Conservation (phyloP, 1,140 invertebrate genomes). For the Drosophila trapezifrons region DNA sequence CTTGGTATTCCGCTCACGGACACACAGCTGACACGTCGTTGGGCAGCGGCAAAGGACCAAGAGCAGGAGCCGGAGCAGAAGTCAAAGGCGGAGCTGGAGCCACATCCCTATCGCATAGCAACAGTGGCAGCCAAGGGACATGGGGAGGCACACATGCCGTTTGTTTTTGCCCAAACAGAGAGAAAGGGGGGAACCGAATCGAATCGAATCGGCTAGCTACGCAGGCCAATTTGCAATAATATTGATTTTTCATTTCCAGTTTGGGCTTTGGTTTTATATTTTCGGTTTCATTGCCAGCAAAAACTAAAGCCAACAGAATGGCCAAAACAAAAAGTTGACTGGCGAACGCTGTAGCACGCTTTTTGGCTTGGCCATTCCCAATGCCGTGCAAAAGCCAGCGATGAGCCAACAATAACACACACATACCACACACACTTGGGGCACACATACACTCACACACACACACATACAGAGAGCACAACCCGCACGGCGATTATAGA, state of each 20-base stretch:
- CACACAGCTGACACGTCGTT: constrained; percentile 56
- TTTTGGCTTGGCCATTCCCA: constrained; percentile 43
- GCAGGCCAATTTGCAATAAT: constrained; percentile 76
- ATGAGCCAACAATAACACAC: constrained; percentile 59
- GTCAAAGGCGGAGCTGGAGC: constrained; percentile 11
- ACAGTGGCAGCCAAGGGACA: constrained; percentile 20
- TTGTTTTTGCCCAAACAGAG: constrained; percentile 17
- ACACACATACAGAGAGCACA: constrained; percentile 11
- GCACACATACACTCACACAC: constrained; percentile 19
- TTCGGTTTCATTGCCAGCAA: constrained; percentile 71
- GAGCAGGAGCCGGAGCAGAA: neutral
- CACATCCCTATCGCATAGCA: constrained; percentile 40
- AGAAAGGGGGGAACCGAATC: neutral
- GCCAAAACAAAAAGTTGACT: constrained; percentile 72
- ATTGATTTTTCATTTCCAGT: constrained; percentile 75
- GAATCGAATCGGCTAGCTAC: constrained; percentile 24
- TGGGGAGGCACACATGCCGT: constrained; percentile 31
- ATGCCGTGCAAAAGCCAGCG: constrained; percentile 67
- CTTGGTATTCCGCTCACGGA: constrained; percentile 68
- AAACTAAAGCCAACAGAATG: constrained; percentile 50
- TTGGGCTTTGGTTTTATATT: constrained; percentile 52
- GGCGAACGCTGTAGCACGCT: constrained; percentile 69
- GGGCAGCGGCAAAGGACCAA: constrained; percentile 38
- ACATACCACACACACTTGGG: constrained; percentile 9
- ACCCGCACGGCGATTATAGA: constrained; percentile 18